Evolutionary conservation across 2,888 invertebrate species (phyloP), one percentile per base, ranked within the genome.

Genomic region (Pardosa pseudoannulata): DNA sequence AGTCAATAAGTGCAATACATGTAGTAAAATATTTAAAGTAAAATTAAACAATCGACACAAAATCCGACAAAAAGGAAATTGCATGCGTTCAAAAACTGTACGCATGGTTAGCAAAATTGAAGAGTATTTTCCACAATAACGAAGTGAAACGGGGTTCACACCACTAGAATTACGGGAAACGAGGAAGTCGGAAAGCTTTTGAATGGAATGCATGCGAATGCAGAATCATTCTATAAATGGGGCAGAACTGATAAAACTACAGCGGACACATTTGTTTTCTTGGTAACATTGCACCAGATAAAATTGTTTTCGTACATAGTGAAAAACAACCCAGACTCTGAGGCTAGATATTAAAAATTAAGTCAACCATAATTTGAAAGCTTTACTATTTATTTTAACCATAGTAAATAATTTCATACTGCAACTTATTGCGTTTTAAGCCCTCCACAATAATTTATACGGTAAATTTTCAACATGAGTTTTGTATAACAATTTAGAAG

Each of bases 131-230:
- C 23, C 5, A 56, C 56, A 1, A 56, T 1, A 9, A 16, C 23
- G 31, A 11, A 13, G 11, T 13, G 31, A 65, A 65, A 65, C 65
- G 65, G 65, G 65, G 65, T 65, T 31, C n/a, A 65, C 65, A 65
- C 31, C 65, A 65, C 16, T 65, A 1, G 13, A 65, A 65, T 7
- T 13, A 65, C 27, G 65, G 65, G 31, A 65, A 65, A 65, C 31
- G n/a, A 65, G 65, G 65, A 65, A 65, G 65, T 29, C 31, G 11
- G 11, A 1, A 2, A 31, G 1, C 29, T 56, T n/a, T n/a, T 56
- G 56, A 56, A 56, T 56, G 56, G 23, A 56, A 56, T 23, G 56
- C 23, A 56, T 46, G 16, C 2, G 6, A 9, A 16, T 46, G 41
- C 6, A 46, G 16, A 46, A 2, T 9, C 9, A 31, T 65, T 65